Conservation (phyloP, 2,888 invertebrate species). For the Keiferia lycopersicella region DNA sequence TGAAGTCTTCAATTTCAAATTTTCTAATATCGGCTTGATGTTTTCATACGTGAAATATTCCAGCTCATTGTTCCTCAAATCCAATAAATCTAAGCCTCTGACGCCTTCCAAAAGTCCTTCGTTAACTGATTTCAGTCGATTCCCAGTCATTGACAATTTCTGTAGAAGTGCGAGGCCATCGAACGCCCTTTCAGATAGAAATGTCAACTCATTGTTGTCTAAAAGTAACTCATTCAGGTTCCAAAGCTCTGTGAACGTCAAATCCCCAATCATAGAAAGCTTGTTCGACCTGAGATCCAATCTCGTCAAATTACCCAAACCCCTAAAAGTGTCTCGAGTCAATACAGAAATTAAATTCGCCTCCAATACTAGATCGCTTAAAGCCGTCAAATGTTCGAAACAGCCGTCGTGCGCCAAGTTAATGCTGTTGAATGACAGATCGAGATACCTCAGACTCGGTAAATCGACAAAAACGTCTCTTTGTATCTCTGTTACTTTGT, state of each 20-base stretch:
- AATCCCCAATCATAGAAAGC: constrained; percentile 89
- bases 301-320: constrained; percentile 86
- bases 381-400: constrained; percentile 86
- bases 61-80: constrained; percentile 89
- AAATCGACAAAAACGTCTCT: constrained; percentile 88
- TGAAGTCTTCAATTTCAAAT: constrained; percentile 82
- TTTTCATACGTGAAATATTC: constrained; percentile 88
- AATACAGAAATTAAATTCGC: constrained; percentile 87
- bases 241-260: constrained; percentile 90
- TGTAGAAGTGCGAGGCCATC: constrained; percentile 87
- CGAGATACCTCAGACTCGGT: constrained; percentile 87
- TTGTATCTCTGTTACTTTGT: constrained; percentile 88
- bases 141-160: constrained; percentile 88
- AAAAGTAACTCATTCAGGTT: constrained; percentile 86
- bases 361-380: constrained; percentile 90
- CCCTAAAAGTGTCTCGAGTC: constrained; percentile 89
- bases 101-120: constrained; percentile 87
- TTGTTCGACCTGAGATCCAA: constrained; percentile 89
- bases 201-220: constrained; percentile 86
- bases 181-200: constrained; percentile 89
- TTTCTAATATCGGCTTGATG: constrained; percentile 87
- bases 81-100: constrained; percentile 87
- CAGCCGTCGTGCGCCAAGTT: constrained; percentile 92
- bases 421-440: constrained; percentile 92
- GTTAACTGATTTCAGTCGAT: constrained; percentile 87